Base-by-base conservation (phyloP, 1,140 invertebrate species). In the Drosophila neocordata region DNA sequence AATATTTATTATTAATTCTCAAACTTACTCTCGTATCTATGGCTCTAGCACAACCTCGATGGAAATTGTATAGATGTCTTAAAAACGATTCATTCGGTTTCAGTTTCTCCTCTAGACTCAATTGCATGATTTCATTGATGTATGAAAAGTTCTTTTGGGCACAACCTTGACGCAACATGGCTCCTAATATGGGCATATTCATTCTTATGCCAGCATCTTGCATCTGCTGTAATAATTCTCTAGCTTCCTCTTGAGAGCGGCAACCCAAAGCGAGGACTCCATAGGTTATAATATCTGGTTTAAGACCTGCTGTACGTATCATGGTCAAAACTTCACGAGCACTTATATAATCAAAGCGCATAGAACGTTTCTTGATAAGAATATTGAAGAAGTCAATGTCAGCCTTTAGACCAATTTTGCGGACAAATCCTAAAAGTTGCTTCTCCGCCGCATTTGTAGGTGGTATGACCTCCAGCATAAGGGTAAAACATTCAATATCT, bases 361-460 rank as follows among this genome's bases (percentile, higher is more conserved):
- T 92, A 81, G 94, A 95, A 60, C 96, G 93, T 85, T 95, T 96
- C 81, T 95, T 97, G 55, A 98, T 97, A 12, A 98, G 92, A 89
- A 96, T 94, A 92, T 98, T 99, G 77, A 94, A 97, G 89, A 98
- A 97, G 85, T 95, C 94, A 37, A 96, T 94, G 92, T 98, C 97
- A 0, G 95, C 92, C 76, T 93, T 93, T 0, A 97, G 85, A 11
- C 93, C 92, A 35, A 92, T 90, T 58, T 92, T 84, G 57, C 94
- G 93, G 82, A 97, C 94, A 20, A 93, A 85, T 37, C 85, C 69
- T 5, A 97, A 69, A 6, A 97, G 77, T 72, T 94, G 92, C 72
- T 95, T 92, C 92, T 98, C 97, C 27, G 94, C 93, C 51, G 93
- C 90, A 59, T 89, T 81, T 31, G 93, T 95, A 56, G 94, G 91